Evolutionary conservation across 2,113 vertebrate genomes (phyloP).

Genomic region (Tachuris rubrigastra): DNA sequence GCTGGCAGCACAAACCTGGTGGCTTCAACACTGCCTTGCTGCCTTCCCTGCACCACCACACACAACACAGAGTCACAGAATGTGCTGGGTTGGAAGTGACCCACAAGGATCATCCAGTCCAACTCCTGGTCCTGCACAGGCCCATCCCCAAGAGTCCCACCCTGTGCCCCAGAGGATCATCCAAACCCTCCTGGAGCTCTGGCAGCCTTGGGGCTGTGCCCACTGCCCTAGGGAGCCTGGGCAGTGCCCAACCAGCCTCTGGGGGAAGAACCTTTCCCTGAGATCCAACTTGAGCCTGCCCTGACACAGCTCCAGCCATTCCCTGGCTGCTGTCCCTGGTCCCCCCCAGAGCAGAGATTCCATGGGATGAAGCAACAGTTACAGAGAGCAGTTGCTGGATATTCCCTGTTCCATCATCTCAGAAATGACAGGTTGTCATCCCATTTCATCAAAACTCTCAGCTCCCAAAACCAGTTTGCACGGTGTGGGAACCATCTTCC

Average conservation of each 20-base stretch:
- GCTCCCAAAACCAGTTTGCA: neutral
- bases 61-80: neutral
- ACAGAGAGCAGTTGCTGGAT: accelerated
- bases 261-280: neutral
- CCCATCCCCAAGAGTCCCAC: neutral
- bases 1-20: neutral
- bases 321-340: neutral
- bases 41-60: neutral
- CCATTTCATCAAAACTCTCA: accelerated
- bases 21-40: accelerated
- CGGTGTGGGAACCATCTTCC: accelerated
- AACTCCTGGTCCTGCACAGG: neutral
- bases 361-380: neutral
- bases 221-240: neutral
- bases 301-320: neutral
- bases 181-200: neutral
- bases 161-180: neutral
- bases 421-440: neutral
- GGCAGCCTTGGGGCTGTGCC: neutral
- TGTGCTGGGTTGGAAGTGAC: neutral
- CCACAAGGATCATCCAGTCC: neutral
- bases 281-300: neutral
- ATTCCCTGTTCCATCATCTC: neutral
- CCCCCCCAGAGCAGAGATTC: neutral
- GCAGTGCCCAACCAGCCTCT: neutral